Evolutionary conservation across 2,113 vertebrate species (phyloP), one percentile per base, ranked within the genome.

Genomic region (Colaptes auratus): DNA sequence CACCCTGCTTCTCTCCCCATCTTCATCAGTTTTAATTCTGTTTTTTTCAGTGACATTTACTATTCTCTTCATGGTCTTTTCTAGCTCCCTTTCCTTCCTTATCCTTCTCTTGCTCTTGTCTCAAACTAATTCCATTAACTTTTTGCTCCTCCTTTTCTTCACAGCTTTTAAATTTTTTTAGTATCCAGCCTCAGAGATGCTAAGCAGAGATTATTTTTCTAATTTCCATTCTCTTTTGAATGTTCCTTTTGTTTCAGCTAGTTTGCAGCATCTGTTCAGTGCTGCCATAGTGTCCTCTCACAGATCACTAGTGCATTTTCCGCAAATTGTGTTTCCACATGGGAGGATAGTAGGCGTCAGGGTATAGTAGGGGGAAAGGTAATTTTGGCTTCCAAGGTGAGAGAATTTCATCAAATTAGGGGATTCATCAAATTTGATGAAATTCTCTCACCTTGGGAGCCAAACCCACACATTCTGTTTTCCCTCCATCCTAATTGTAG

Each of bases 91-190:
- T 52, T 82, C 58, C 25, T 7, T 36, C 65, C 84, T 85, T 65
- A 61, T 52, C 9, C 6, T 82, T 77, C 87, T 70, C 9, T 89
- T 15, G 39, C 11, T 65, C 27, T 86, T 60, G 8, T 76, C 39
- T 92, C 52, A 77, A n/a, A 76, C 5, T 25, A 75, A n/a, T 39
- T 89, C 17, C 53, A 4, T n/a, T 66, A 7, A 5, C 12, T n/a
- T 89, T 95, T 79, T 65, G 2, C 15, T 82, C 23, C 13, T 77
- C 23, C 10, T 85, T 82, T 94, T 81, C 30, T 87, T 83, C 15
- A 36, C 7, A 78, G 15, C 9, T 67, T 35, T 83, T 31, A 36
- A 28, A 12, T n/a, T 65, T 71, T 92, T 82, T 8, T 27, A 46
- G 4, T 67, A 60, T 72, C 84, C 39, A 18, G 9, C 69, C 55